These are phyloP conservation scores for Turnix velox DNA, from an alignment of 2,113 vertebrate genomes.

Conservation along the genomic window DNA sequence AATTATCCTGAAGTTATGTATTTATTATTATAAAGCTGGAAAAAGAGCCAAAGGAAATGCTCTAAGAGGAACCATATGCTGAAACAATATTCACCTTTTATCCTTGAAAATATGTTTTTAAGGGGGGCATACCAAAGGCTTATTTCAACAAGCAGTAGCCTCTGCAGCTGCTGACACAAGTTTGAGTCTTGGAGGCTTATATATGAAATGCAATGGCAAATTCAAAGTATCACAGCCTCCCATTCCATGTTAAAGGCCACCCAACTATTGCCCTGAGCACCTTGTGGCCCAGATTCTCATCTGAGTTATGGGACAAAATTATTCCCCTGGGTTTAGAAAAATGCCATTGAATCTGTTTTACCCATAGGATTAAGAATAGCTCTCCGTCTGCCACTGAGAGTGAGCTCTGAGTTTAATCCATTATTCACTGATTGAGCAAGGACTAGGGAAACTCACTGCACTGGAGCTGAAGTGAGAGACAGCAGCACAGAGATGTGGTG, in stretches of 20 bases:
- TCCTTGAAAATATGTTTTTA: neutral
- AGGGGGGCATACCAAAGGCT: neutral
- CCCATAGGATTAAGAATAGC: neutral
- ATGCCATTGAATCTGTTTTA: neutral
- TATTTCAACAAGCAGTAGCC: neutral
- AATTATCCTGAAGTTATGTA: constrained; percentile 11
- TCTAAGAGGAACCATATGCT: constrained; percentile 37
- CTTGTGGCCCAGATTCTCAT: neutral
- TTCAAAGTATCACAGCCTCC: neutral
- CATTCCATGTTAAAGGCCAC: neutral
- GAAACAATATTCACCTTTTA: constrained; percentile 23
- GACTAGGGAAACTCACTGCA: neutral
- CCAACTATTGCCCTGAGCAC: neutral
- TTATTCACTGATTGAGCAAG: accelerated
- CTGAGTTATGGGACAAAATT: neutral
- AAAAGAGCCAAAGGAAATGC: neutral
- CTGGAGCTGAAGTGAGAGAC: neutral
- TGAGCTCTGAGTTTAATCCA: neutral
- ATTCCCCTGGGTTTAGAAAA: neutral
- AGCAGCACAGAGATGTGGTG: neutral
- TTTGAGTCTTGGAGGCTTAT: neutral
- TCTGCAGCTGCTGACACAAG: neutral
- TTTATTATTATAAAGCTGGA: constrained; percentile 33
- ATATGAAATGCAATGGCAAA: neutral
- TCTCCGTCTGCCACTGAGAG: neutral